These are phyloP conservation scores for Tipula vernalis DNA, from an alignment of 2,888 invertebrate species.

Conservation along the genomic window DNA sequence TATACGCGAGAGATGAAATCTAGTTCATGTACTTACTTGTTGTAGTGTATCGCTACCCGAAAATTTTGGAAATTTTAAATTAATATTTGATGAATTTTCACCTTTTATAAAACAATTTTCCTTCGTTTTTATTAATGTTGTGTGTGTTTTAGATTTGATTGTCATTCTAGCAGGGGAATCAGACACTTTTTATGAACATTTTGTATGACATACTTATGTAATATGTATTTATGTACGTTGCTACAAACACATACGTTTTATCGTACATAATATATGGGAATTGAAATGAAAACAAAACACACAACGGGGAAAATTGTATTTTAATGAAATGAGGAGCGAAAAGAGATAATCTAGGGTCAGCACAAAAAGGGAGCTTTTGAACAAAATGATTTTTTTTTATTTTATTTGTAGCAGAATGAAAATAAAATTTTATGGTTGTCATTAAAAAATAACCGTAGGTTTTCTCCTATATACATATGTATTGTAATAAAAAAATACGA, in stretches of 20 bases:
- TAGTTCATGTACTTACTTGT: neutral
- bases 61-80: neutral
- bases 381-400: neutral
- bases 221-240: too few relatives aligned
- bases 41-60: neutral
- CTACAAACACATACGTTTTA: too few relatives aligned
- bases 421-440: neutral
- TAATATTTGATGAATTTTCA: conserved; percentile 4
- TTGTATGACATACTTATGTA: neutral
- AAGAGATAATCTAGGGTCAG: neutral
- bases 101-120: conserved; percentile 4
- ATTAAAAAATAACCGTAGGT: conserved; percentile 4
- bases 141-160: neutral
- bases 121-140: neutral
- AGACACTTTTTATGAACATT: neutral
- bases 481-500: neutral
- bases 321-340: neutral
- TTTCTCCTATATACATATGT: neutral
- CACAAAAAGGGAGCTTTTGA: neutral
- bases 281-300: neutral
- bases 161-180: neutral
- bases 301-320: neutral
- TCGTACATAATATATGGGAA: neutral
- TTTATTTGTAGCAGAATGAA: neutral
- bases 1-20: neutral